A percentile compares a stretch with the other conserved stretches of the same genome.
These are phyloP conservation scores for Microctonus aethiopoides DNA, from an alignment of 2,888 invertebrate genomes.

Conservation along the genomic window DNA sequence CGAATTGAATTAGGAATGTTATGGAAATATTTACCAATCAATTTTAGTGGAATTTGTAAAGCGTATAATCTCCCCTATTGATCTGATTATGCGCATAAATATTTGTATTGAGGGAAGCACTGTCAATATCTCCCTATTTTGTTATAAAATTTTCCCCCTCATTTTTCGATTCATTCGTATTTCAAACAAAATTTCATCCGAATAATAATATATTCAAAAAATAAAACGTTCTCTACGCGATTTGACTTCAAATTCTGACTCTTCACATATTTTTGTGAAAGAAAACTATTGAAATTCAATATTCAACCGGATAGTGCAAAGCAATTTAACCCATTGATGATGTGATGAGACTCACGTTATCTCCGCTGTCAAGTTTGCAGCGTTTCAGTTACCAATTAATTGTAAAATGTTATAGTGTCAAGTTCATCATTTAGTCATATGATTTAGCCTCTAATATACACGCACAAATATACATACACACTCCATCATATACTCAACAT, in stretches of 20 bases:
- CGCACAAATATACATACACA: neutral
- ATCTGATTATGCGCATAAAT: slow-evolving; percentile 2
- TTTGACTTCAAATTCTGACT: too few species aligned
- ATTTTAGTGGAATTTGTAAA: slow-evolving; percentile 1
- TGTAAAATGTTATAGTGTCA: too few species aligned
- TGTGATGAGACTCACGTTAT: too few species aligned
- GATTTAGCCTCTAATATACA: neutral
- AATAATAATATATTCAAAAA: too few species aligned
- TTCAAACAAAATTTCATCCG: neutral
- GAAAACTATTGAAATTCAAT: too few species aligned
- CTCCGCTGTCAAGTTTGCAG: too few species aligned
- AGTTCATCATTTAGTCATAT: too few species aligned
- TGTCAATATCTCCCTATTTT: neutral
- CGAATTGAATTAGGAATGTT: slow-evolving; percentile 19
- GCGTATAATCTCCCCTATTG: slow-evolving; percentile 2
- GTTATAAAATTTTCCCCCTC: neutral
- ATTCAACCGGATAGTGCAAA: too few species aligned
- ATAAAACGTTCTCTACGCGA: too few species aligned
- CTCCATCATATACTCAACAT: neutral
- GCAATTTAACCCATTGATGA: too few species aligned
- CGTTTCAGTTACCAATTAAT: too few species aligned
- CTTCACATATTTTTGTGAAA: too few species aligned
- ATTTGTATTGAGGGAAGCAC: slow-evolving; percentile 7
- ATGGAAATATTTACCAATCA: slow-evolving; percentile 19
- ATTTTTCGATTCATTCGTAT: neutral